These are phyloP conservation scores for Tenebrio molitor DNA, from an alignment of 1,140 invertebrate species.

Conservation along the genomic window DNA sequence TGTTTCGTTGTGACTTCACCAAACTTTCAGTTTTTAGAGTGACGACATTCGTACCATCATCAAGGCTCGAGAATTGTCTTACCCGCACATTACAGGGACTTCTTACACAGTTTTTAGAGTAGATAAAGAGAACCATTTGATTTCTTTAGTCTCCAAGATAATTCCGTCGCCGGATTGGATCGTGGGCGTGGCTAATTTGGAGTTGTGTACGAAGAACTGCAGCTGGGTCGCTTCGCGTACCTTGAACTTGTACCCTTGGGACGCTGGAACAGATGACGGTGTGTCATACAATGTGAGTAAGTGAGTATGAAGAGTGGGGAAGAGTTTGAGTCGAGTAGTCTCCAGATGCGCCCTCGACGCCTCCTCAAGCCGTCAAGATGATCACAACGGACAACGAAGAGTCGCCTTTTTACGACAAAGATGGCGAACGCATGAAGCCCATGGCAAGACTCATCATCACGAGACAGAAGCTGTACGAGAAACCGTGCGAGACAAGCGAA, in stretches of 20 bases:
- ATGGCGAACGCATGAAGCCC: slow-evolving; percentile 88
- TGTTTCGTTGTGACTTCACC: slow-evolving; percentile 2
- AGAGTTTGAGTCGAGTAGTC: slow-evolving; percentile 71
- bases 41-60: slow-evolving; percentile 96
- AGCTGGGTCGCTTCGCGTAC: slow-evolving; percentile 89
- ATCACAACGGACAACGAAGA: slow-evolving; percentile 86
- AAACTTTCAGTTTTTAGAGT: slow-evolving; percentile 72
- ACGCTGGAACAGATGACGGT: slow-evolving; percentile 96
- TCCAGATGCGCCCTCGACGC: slow-evolving; percentile 82
- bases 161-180: slow-evolving; percentile 99
- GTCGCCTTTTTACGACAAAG: slow-evolving; percentile 92
- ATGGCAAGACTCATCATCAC: slow-evolving; percentile 87
- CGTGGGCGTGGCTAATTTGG: slow-evolving; percentile 92
- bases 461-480: slow-evolving; percentile 87
- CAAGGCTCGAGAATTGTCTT: slow-evolving; percentile 93
- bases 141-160: slow-evolving; percentile 95
- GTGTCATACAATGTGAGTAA: slow-evolving; percentile 87
- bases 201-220: slow-evolving; percentile 92
- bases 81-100: slow-evolving; percentile 92
- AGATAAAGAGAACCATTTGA: slow-evolving; percentile 90
- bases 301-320: not conserved
- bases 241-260: slow-evolving; percentile 95
- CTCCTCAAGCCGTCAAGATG: slow-evolving; percentile 80
- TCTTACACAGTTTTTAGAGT: slow-evolving; percentile 95
- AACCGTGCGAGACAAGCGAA: no score